Conservation (phyloP, 2,797 vertebrate genomes). For the Pantherophis vulpinus region DNA sequence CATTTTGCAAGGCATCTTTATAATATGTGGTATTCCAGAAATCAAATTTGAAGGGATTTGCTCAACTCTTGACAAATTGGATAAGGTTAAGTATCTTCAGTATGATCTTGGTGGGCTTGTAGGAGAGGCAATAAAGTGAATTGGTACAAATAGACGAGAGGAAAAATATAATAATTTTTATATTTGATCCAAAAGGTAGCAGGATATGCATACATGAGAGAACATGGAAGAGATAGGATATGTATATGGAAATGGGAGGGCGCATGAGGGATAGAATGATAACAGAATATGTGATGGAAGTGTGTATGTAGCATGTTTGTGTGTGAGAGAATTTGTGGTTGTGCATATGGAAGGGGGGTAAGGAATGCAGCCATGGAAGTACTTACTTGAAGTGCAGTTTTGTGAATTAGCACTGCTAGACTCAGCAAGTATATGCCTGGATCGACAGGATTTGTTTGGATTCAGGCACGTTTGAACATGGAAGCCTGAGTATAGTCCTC, state of each 20-base stretch:
- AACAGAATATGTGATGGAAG: background rate
- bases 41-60: conserved; percentile 88
- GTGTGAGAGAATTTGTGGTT: background rate
- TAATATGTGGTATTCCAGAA: conserved; percentile 86
- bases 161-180: background rate
- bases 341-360: background rate
- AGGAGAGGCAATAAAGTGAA: background rate
- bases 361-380: background rate
- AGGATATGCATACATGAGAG: background rate
- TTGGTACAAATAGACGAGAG: background rate
- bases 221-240: background rate
- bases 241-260: background rate
- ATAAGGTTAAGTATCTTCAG: conserved; percentile 80
- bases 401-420: background rate
- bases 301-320: background rate
- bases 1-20: conserved; percentile 92
- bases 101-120: background rate
- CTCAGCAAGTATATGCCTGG: background rate
- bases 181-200: background rate
- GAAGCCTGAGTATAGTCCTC: background rate
- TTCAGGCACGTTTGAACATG: background rate
- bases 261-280: background rate
- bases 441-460: background rate
- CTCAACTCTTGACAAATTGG: conserved; percentile 91
- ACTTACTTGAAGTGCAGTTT: background rate